These are phyloP conservation scores for Sycophila texana DNA, from an alignment of 2,888 invertebrate genomes.

Conservation along the genomic window DNA sequence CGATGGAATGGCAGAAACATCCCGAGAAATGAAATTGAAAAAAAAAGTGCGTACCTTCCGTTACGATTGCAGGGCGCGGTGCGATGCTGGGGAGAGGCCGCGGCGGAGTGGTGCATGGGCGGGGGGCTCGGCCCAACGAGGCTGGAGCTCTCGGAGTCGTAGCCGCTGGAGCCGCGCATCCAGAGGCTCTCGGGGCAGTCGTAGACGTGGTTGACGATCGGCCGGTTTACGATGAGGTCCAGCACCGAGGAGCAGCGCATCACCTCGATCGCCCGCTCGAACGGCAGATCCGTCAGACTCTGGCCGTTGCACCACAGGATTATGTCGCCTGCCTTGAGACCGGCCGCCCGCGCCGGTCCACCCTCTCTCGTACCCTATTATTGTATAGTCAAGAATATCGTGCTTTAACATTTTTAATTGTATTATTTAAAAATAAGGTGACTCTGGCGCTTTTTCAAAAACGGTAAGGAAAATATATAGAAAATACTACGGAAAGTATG, in stretches of 20 bases:
- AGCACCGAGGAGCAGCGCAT: slow-evolving; percentile 71
- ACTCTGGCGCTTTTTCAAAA: too few species aligned
- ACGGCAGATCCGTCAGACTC: slow-evolving; percentile 71
- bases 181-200: slow-evolving; percentile 71
- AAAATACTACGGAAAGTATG: too few species aligned
- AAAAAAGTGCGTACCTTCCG: slow-evolving; percentile 61
- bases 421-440: too few species aligned
- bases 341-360: slow-evolving; percentile 91
- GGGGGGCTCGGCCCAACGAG: slow-evolving; percentile 65
- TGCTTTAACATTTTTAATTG: too few species aligned
- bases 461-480: too few species aligned
- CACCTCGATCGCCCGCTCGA: slow-evolving; percentile 72
- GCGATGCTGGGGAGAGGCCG: slow-evolving; percentile 59
- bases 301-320: slow-evolving; percentile 91
- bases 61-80: slow-evolving; percentile 64
- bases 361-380: slow-evolving; percentile 90
- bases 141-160: slow-evolving; percentile 71
- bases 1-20: too few species aligned
- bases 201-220: slow-evolving; percentile 66
- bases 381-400: too few species aligned
- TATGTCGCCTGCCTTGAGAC: slow-evolving; percentile 93
- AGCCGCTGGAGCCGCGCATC: slow-evolving; percentile 72
- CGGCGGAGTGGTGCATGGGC: slow-evolving; percentile 46
- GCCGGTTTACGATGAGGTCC: slow-evolving; percentile 78
- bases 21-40: too few species aligned